phyloP scores from a whole-genome alignment of 2,888 invertebrate genomes.

The Tenthredo notha region DNA sequence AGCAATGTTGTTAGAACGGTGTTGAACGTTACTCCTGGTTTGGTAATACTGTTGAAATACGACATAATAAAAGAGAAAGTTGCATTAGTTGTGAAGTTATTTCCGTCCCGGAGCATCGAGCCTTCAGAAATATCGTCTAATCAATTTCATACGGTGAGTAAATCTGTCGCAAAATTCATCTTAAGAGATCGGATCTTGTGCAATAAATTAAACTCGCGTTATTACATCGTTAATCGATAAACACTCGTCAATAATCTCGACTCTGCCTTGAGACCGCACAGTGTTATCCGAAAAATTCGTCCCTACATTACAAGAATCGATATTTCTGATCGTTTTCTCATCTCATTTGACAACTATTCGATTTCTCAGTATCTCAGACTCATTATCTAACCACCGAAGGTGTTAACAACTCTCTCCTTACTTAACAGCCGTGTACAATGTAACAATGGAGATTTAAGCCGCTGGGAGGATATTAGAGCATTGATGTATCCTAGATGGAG shows the following conservation, averaged over 20 bases:
- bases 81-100: conserved; percentile 27
- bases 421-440: not conserved
- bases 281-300: not conserved
- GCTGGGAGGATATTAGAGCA: not conserved
- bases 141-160: conserved; percentile 11
- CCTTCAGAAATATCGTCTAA: not conserved
- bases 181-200: not conserved
- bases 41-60: not conserved
- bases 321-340: not conserved
- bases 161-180: conserved; percentile 3
- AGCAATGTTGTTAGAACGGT: conserved; percentile 22
- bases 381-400: not conserved
- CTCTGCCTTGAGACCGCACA: not conserved
- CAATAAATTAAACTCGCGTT: not conserved
- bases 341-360: not conserved
- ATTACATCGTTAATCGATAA: not conserved
- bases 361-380: not conserved
- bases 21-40: conserved; percentile 1
- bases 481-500: conserved; percentile 63
- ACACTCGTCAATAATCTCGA: not conserved
- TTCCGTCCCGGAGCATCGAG: not conserved
- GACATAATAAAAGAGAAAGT: conserved; percentile 29
- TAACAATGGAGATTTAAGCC: not conserved
- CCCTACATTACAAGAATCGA: not conserved
- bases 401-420: not conserved